Conservation (phyloP, 1,140 invertebrate genomes). For the Pseudomyrmex dendroicus region DNA sequence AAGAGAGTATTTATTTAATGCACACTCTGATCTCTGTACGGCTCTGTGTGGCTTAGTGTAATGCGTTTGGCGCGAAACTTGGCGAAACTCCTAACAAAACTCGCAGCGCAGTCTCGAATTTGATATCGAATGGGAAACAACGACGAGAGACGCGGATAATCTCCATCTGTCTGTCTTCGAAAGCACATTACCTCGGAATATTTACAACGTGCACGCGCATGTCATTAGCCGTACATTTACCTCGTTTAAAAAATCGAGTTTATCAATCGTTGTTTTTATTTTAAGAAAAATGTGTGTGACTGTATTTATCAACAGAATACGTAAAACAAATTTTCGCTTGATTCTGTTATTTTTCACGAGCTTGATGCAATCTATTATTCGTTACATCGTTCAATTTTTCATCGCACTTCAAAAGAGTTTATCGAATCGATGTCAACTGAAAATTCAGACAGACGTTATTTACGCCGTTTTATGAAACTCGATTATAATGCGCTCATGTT, state of each 20-base stretch:
- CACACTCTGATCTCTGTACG: conserved; percentile 1
- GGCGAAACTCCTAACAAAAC: conserved; percentile 32
- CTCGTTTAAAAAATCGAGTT: not conserved
- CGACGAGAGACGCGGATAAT: not conserved
- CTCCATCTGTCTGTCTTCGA: too few species aligned
- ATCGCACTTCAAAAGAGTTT: not conserved
- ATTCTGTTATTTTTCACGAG: too few species aligned
- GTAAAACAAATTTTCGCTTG: too few species aligned
- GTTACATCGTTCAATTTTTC: not conserved
- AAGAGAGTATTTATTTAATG: conserved; percentile 21
- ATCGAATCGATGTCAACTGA: not conserved
- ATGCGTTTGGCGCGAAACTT: conserved; percentile 40
- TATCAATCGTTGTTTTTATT: not conserved
- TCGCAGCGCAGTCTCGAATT: conserved; percentile 51
- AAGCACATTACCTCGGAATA: not conserved
- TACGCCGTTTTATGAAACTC: not conserved
- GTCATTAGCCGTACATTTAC: not conserved
- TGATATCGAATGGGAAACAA: conserved; percentile 5
- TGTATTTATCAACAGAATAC: too few species aligned
- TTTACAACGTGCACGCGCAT: not conserved
- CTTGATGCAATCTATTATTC: too few species aligned
- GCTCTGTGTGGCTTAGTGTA: conserved; percentile 15
- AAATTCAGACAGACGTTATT: not conserved
- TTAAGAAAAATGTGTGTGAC: too few species aligned
- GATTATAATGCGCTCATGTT: not conserved